Base-by-base conservation (phyloP, 2,113 vertebrate genomes). In the Xenus cinereus region DNA sequence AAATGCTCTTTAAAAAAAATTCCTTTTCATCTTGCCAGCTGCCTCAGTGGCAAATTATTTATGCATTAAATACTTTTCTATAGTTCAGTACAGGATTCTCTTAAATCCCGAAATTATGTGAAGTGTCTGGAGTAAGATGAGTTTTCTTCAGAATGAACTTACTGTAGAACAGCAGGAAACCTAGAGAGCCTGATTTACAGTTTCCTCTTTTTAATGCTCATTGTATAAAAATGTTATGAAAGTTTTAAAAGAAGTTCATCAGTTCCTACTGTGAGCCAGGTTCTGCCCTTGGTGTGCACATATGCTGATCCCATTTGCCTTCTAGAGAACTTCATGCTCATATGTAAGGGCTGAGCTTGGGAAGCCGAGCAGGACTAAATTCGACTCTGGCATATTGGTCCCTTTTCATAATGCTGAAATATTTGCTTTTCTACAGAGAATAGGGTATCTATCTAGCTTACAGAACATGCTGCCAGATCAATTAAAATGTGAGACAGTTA, bases 201-300 rank as follows among this genome's bases (percentile, higher is more conserved):
- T 87, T 97, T 96, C 93, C 95, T 94, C 74, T 84, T 89, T 93
- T 88, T 91, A 95, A 94, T 95, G 93, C 39, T 94, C 48, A 19
- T 90, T 95, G 71, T 96, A 87, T 79, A 91, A 96, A 92, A 97
- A 87, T 3, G 59, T 91, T 95, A 91, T 91, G 86, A 85, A 95
- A 91, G 45, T 66, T 95, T 79, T 94, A 73, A 59, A 83, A 92
- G 62, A 73, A 62, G 74, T 87, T 94, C 92, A 91, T 97, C 94
- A 91, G 23, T 95, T 95, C 91, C 81, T 85, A 77, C 91, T 91
- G 86, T 63, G 94, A 94, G 86, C 62, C 84, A 90, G 63, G 57
- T 76, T 87, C 77, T 96, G 67, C 91, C 84, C 86, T 87, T 84
- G 41, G 4, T 35, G 39, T 69, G 62, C 67, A 72, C 95, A 68